phyloP scores from a whole-genome alignment of 2,888 invertebrate genomes.

The Caenorhabditis sp. region DNA sequence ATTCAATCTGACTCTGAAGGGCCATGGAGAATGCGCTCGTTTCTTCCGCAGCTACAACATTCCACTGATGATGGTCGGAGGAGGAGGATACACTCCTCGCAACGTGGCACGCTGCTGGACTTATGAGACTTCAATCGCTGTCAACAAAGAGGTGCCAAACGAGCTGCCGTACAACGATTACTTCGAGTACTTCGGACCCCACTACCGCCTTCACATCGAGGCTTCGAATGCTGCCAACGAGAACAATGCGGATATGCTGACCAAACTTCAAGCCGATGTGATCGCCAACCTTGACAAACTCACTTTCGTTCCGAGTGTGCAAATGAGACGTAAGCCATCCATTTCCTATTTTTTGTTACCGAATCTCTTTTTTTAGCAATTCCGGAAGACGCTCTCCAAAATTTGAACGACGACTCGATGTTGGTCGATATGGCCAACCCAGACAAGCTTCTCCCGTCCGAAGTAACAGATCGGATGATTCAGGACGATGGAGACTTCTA shows the following conservation, averaged over 20 bases:
- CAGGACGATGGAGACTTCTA: conserved; percentile 67
- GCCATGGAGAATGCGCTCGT: conserved; percentile 86
- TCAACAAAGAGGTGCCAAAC: conserved; percentile 73
- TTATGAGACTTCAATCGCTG: conserved; percentile 89
- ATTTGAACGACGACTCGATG: conserved; percentile 61
- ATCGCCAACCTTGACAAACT: conserved; percentile 72
- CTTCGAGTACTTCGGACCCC: conserved; percentile 76
- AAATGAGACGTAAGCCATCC: conserved; percentile 71
- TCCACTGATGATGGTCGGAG: conserved; percentile 96
- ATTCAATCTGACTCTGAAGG: conserved; percentile 83
- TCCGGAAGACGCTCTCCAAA: conserved; percentile 67
- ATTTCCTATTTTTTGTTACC: background rate
- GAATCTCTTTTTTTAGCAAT: conserved; percentile 69
- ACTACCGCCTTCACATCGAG: conserved; percentile 76
- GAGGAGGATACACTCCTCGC: conserved; percentile 83
- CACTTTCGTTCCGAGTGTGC: conserved; percentile 74
- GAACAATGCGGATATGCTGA: conserved; percentile 69
- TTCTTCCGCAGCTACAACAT: conserved; percentile 97
- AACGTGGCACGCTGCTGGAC: conserved; percentile 88
- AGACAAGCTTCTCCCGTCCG: conserved; percentile 59
- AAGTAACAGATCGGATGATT: conserved; percentile 63
- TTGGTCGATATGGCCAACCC: conserved; percentile 74
- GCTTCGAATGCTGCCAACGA: conserved; percentile 69
- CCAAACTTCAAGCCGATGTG: conserved; percentile 68
- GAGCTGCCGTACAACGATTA: conserved; percentile 78